These are phyloP conservation scores for Rhinolophus sinicus DNA, from an alignment of 2,113 vertebrate species.

Conservation along the genomic window DNA sequence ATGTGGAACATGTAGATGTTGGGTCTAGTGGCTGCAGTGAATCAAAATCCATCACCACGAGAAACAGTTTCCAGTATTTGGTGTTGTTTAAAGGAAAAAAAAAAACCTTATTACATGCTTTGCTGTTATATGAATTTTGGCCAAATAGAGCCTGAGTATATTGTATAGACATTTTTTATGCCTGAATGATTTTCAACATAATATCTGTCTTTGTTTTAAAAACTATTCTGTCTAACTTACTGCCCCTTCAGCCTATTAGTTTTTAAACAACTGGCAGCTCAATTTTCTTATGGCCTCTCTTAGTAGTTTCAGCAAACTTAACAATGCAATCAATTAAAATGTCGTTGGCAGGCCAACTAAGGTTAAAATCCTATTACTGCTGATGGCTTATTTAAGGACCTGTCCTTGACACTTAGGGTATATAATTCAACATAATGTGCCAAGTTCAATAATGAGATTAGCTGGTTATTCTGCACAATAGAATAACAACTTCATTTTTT, in stretches of 20 bases:
- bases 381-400: conserved; percentile 57
- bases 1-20: not conserved
- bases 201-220: conserved; percentile 51
- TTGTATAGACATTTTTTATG: not conserved
- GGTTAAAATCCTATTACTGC: conserved; percentile 73
- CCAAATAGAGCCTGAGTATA: not conserved
- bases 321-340: conserved; percentile 46
- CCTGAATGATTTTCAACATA: not conserved
- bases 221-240: not conserved
- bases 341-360: conserved; percentile 68
- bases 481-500: conserved; percentile 54
- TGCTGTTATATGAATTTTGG: conserved; percentile 10
- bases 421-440: conserved; percentile 68
- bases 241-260: not conserved
- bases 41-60: not conserved
- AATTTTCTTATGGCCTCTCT: conserved; percentile 27
- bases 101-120: not conserved
- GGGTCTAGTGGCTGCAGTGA: not conserved
- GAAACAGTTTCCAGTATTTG: not conserved
- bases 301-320: conserved; percentile 55
- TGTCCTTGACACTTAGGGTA: conserved; percentile 55
- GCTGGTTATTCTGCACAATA: conserved; percentile 41
- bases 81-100: not conserved
- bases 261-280: not conserved
- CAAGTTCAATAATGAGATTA: conserved; percentile 77